A percentile compares a stretch with the other conserved stretches of the same genome.
phyloP scores from a whole-genome alignment of 2,113 vertebrate species.

The Ictalurus furcatus region DNA sequence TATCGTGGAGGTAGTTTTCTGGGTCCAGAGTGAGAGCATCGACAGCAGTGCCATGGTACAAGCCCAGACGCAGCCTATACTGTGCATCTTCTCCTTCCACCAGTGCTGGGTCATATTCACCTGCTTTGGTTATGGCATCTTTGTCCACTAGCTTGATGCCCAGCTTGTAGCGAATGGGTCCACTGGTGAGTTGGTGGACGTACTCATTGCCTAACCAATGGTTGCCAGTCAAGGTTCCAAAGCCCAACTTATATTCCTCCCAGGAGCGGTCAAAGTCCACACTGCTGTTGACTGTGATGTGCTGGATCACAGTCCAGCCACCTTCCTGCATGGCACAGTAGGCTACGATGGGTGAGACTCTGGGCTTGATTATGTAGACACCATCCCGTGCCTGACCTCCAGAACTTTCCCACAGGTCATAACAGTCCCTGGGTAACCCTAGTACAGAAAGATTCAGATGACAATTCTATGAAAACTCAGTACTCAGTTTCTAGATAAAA shows the following conservation, averaged over 20 bases:
- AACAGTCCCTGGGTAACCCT: constrained; percentile 81
- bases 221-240: constrained; percentile 77
- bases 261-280: constrained; percentile 81
- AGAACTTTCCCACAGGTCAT: constrained; percentile 80
- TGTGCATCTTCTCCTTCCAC: constrained; percentile 79
- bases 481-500: not conserved
- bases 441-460: constrained; percentile 47
- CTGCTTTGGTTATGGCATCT: constrained; percentile 73
- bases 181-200: constrained; percentile 75
- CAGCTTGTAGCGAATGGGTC: constrained; percentile 70
- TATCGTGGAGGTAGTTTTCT: constrained; percentile 87
- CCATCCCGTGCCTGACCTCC: constrained; percentile 77
- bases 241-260: constrained; percentile 84
- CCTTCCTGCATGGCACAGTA: constrained; percentile 85
- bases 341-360: constrained; percentile 69
- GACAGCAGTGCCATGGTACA: constrained; percentile 77
- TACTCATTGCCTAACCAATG: constrained; percentile 87
- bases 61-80: constrained; percentile 79
- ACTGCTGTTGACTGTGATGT: constrained; percentile 85
- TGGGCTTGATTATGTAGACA: constrained; percentile 81
- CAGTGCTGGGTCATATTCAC: constrained; percentile 77
- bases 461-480: not conserved
- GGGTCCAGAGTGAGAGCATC: constrained; percentile 83
- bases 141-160: constrained; percentile 80
- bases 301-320: constrained; percentile 88